Evolutionary conservation across 2,888 invertebrate species (phyloP).

Genomic region (Harpalus rufipes): DNA sequence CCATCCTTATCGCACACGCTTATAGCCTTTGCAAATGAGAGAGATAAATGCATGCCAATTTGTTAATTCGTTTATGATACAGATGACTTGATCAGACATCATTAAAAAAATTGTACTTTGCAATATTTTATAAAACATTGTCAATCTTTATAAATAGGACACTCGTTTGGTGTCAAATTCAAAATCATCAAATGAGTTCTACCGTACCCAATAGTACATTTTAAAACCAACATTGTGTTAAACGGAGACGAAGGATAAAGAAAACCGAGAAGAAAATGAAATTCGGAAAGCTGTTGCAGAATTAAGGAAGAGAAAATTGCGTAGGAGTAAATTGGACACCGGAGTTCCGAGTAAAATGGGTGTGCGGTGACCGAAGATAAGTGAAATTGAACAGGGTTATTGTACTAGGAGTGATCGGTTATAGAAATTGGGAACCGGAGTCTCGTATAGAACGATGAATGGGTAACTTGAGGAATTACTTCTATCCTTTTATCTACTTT

Average conservation of each 20-base stretch:
- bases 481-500: background rate
- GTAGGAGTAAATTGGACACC: background rate
- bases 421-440: background rate
- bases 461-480: background rate
- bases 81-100: too few species aligned
- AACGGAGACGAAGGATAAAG: background rate
- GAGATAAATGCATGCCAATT: too few species aligned
- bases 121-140: too few species aligned
- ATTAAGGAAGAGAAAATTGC: constrained; percentile 2
- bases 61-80: too few species aligned
- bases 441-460: background rate
- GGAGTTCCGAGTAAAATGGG: constrained; percentile 1
- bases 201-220: too few species aligned
- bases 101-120: too few species aligned
- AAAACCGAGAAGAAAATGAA: background rate
- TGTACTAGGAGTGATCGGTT: background rate
- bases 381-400: constrained; percentile 5
- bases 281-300: background rate
- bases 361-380: constrained; percentile 1
- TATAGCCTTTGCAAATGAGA: too few species aligned
- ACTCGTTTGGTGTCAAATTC: too few species aligned
- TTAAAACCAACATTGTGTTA: too few species aligned
- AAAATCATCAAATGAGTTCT: too few species aligned
- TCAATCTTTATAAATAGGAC: too few species aligned
- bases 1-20: too few species aligned